Percentiles rank a stretch among this genome's conserved stretches.
Conservation (phyloP, 2,888 invertebrate species). For the Notocelia uddmanniana region DNA sequence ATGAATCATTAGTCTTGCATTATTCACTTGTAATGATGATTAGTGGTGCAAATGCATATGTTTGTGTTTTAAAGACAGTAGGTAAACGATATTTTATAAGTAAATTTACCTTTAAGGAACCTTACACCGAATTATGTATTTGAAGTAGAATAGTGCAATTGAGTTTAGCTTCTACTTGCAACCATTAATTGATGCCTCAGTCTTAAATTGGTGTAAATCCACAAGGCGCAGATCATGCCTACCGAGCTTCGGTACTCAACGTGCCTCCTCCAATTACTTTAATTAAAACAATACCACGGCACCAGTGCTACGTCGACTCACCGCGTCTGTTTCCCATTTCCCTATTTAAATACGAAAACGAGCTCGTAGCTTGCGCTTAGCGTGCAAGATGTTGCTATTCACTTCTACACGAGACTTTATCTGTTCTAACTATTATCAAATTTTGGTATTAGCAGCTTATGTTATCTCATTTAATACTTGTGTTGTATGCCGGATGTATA, state of each 20-base stretch:
- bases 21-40: neutral
- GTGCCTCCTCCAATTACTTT: conserved; percentile 86
- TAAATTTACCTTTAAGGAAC: no score
- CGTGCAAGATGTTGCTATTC: conserved; percentile 80
- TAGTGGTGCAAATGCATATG: neutral
- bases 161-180: conserved; percentile 60
- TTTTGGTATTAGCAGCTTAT: conserved; percentile 26
- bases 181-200: conserved; percentile 79
- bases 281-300: conserved; percentile 85
- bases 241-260: conserved; percentile 79
- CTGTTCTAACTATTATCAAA: conserved; percentile 50
- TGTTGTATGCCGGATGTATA: conserved; percentile 14
- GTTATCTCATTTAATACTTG: conserved; percentile 24
- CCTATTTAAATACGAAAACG: conserved; percentile 86
- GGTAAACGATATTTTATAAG: neutral
- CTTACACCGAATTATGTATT: conserved; percentile 46
- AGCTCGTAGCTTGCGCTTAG: conserved; percentile 78
- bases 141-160: conserved; percentile 59
- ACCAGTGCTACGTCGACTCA: conserved; percentile 82
- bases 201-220: conserved; percentile 84
- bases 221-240: conserved; percentile 84
- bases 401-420: conserved; percentile 65
- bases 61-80: no score
- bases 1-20: no score
- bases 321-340: conserved; percentile 84